A percentile compares a stretch with the other conserved stretches of the same genome.
These are phyloP conservation scores for Ctenosaura bakeri DNA, from an alignment of 2,797 vertebrate genomes.

Conservation along the genomic window DNA sequence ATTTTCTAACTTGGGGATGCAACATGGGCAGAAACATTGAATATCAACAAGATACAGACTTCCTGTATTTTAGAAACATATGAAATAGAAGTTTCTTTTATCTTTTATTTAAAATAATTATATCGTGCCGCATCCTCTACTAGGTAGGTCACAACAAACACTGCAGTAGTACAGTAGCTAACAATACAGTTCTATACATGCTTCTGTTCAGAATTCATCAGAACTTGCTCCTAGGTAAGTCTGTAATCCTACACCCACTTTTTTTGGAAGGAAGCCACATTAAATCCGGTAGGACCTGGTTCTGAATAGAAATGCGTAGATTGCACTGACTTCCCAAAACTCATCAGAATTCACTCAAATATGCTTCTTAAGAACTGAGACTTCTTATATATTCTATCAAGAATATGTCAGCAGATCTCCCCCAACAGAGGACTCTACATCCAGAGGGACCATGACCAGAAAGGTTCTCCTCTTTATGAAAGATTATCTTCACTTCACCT, in stretches of 20 bases:
- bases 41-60: neutral
- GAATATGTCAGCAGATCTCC: no score
- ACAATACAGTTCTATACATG: neutral
- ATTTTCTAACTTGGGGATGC: neutral
- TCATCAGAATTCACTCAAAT: neutral
- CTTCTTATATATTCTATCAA: neutral
- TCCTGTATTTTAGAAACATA: neutral
- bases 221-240: neutral
- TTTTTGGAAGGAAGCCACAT: no score
- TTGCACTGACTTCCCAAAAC: neutral
- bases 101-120: conserved; percentile 2
- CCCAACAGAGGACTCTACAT: neutral
- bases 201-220: neutral
- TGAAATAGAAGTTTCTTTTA: neutral
- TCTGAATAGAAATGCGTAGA: neutral
- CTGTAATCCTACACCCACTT: neutral
- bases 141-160: neutral
- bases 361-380: neutral
- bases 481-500: neutral
- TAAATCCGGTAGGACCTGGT: neutral
- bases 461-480: neutral
- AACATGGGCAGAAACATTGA: neutral
- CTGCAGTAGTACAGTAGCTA: neutral
- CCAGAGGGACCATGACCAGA: neutral
- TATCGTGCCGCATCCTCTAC: neutral